Evolutionary conservation across 1,140 invertebrate species (phyloP), one percentile per base, ranked within the genome.

Genomic region (Epicauta chinensis): DNA sequence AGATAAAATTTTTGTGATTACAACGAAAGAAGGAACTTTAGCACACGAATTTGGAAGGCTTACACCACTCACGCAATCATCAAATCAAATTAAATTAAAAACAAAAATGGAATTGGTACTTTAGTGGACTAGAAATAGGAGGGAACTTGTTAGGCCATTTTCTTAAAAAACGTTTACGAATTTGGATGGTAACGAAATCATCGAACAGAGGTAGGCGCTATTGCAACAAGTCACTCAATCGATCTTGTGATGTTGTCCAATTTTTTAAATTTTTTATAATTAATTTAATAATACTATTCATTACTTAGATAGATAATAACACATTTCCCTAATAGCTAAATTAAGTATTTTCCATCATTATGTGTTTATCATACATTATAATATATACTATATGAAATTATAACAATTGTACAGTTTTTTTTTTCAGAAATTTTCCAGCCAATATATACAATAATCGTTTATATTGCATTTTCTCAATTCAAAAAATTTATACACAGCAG

Each of bases 321-420:
- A 58, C 52, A 61, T 61, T 63, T 55, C 51, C 23, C 59, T 61
- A 63, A 50, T 31, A 54, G 51, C 34, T 42, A 51, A 59, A 43
- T 55, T 59, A 55, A 51, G 51, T 58, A 49, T 48, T 46, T 23
- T 23, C 23, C 4, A 23, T 23, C 23, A 23, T 23, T 23, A 4
- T 23, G 17, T 23, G 23, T 23, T 57, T 46, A 43, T 49, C 63
- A 59, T 61, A 56, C 41, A 48, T 5, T 23, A 7, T 30, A 30
- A 30, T 61, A 68, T 68, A 68, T 68, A 65, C 66, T 68, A 68
- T 34, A 34, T 68, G 65, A 68, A 68, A 68, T 67, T 55, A 68
- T 68, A 68, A 68, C 66, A 68, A 65, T 67, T 68, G 66, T 68
- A 68, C 66, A 67, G 56, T 61, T 64, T 53, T 29, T 45, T 40